Base-by-base conservation (phyloP, 1,140 invertebrate species). In the Drosophila ohnishii region DNA sequence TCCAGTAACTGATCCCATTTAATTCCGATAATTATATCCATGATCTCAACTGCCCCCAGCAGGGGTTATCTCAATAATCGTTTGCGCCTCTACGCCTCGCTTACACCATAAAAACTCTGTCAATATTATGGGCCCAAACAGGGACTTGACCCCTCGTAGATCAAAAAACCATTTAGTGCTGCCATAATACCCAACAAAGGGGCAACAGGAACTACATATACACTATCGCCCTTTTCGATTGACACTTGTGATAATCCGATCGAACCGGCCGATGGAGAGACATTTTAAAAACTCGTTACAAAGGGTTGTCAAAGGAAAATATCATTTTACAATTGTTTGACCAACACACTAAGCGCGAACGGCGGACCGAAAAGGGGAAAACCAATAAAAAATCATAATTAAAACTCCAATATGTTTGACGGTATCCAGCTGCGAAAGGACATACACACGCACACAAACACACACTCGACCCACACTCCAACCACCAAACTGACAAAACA, bases 361-460 rank as follows among this genome's bases (percentile, higher is more conserved):
- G 70, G 63, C 65, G 60, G 57, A 78, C 80, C 77, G 65, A 82
- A 81, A 82, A 69, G 75, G 65, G 56, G 73, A 82, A 80, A 83
- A 80, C 62, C 84, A 84, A 88, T 78, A 88, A 87, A 87, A 87
- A 87, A 80, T 74, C 84, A 88, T 87, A 87, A 87, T 87, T 88
- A 87, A 88, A 87, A 88, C 69, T 84, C 75, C 67, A 87, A 87
- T 87, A 80, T 84, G 80, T 84, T 88, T 77, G 58, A 39, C 35
- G 84, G 66, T 62, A 72, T 88, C 84, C 84, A 84, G 84, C 84
- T 87, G 84, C 65, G 83, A 60, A 63, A 70, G 65, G 57, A 69
- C 50, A 74, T 71, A 39, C 53, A 58, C 69, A 51, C 56, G 51
- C 40, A 28, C 63, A 39, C 62, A 37, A 19, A 19, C 45, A 53